Evolutionary conservation across 2,888 invertebrate genomes (phyloP).

Genomic region (Crioceris asparagi): DNA sequence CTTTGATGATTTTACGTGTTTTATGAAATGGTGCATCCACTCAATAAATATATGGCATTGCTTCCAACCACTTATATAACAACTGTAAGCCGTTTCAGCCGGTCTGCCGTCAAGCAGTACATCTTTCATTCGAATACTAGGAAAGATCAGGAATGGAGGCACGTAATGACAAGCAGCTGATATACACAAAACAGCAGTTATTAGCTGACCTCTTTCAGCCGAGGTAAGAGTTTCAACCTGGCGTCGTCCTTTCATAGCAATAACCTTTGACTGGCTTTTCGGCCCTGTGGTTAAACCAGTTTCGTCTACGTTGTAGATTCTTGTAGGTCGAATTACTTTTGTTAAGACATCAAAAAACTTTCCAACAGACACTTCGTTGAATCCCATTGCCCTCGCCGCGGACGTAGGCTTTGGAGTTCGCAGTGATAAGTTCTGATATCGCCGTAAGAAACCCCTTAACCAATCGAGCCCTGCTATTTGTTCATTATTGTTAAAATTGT

Average conservation of each 20-base stretch:
- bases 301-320: conserved; percentile 27
- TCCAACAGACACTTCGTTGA: conserved; percentile 25
- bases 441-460: conserved; percentile 38
- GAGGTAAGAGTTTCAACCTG: conserved; percentile 21
- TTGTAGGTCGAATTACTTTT: conserved; percentile 16
- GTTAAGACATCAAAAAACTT: conserved; percentile 18
- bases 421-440: conserved; percentile 27
- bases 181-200: no score
- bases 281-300: conserved; percentile 26
- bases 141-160: no score
- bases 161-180: no score
- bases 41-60: no score
- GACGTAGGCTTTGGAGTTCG: conserved; percentile 19
- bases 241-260: conserved; percentile 18
- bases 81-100: no score
- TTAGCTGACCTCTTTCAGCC: no score
- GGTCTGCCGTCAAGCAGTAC: no score
- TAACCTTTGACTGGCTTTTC: conserved; percentile 17
- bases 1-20: no score
- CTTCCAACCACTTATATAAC: no score
- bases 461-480: conserved; percentile 11
- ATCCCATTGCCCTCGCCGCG: conserved; percentile 27
- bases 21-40: no score
- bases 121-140: no score
- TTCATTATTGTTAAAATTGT: conserved; percentile 6